Evolutionary conservation across 2,888 invertebrate genomes (phyloP).

Genomic region (Andrena trimmerana): DNA sequence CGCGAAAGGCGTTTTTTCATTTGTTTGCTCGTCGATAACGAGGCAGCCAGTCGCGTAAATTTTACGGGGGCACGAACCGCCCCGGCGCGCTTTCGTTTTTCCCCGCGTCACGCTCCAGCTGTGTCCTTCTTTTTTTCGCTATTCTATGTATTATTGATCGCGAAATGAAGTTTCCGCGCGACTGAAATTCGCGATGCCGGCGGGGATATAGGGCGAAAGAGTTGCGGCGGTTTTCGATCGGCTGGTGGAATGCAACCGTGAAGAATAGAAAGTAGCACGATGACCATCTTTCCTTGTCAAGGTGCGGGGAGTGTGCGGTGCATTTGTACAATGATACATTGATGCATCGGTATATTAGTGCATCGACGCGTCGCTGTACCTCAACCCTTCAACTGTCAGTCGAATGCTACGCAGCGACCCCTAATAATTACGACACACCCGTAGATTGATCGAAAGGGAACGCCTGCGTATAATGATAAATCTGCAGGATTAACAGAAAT

Average conservation of each 20-base stretch:
- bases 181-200: neutral
- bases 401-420: neutral
- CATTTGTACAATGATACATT: neutral
- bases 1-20: slow-evolving; percentile 40
- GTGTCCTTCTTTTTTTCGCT: neutral
- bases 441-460: neutral
- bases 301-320: neutral
- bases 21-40: slow-evolving; percentile 55
- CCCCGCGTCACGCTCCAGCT: neutral
- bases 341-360: neutral
- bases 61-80: neutral
- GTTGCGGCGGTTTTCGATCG: neutral
- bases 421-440: neutral
- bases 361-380: neutral
- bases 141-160: neutral
- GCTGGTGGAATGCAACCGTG: neutral
- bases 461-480: neutral
- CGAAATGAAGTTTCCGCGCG: neutral
- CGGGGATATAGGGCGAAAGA: neutral
- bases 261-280: neutral
- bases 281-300: neutral
- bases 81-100: slow-evolving; percentile 31
- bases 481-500: neutral
- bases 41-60: slow-evolving; percentile 44
- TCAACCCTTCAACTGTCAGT: neutral